Evolutionary conservation across 2,888 invertebrate species (phyloP).

Genomic region (Notocelia uddmanniana): DNA sequence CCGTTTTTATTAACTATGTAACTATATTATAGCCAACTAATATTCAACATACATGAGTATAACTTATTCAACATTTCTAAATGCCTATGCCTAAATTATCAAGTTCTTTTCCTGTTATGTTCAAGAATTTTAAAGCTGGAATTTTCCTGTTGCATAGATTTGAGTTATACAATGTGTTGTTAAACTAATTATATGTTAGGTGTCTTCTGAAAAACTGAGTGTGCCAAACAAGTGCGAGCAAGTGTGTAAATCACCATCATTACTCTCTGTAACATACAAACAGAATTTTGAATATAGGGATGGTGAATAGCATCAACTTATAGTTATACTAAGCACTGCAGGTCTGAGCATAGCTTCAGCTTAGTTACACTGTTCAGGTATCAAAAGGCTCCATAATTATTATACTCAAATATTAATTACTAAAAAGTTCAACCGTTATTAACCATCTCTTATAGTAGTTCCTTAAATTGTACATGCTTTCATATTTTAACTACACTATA

Average conservation of each 20-base stretch:
- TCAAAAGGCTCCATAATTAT: too few species aligned
- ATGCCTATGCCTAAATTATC: neutral
- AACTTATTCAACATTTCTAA: neutral
- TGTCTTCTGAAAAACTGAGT: neutral
- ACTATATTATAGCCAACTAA: neutral
- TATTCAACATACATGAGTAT: neutral
- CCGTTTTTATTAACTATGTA: neutral
- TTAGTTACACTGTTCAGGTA: too few species aligned
- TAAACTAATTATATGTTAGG: neutral
- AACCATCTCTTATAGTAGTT: neutral
- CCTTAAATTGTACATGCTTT: neutral
- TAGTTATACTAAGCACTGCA: neutral
- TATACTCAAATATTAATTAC: too few species aligned
- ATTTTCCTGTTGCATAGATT: slow-evolving; percentile 27
- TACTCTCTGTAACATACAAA: neutral
- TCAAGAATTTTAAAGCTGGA: neutral
- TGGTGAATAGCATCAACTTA: neutral
- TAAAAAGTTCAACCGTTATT: neutral
- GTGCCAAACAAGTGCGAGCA: neutral
- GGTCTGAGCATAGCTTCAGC: too few species aligned
- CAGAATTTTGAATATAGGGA: neutral
- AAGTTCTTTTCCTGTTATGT: slow-evolving; percentile 19
- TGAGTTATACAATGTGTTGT: slow-evolving; percentile 2
- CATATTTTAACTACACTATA: neutral
- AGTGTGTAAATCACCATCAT: neutral